Evolutionary conservation across 2,888 invertebrate genomes (phyloP).

Genomic region (Drosophila emarginata): DNA sequence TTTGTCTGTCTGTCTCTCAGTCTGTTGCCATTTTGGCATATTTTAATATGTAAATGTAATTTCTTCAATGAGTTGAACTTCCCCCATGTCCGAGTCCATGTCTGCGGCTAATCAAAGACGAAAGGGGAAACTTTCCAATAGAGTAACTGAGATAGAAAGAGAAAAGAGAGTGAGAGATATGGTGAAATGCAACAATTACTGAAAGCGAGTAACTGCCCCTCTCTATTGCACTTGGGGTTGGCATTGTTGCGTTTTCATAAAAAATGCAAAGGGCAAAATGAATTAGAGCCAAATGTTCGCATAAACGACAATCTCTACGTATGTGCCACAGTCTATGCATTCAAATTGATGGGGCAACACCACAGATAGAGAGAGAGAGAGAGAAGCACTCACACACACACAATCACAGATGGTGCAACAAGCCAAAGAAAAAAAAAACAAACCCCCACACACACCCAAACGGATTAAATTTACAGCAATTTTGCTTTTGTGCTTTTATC

Average conservation of each 20-base stretch:
- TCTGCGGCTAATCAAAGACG: slow-evolving; percentile 71
- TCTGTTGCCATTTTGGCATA: slow-evolving; percentile 62
- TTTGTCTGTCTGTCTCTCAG: slow-evolving; percentile 30
- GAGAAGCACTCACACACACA: slow-evolving; percentile 27
- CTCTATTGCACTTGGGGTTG: slow-evolving; percentile 12
- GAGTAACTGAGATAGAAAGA: not conserved
- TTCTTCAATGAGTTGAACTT: slow-evolving; percentile 69
- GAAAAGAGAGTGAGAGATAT: slow-evolving; percentile 4
- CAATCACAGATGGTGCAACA: slow-evolving; percentile 1
- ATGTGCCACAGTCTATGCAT: slow-evolving; percentile 71
- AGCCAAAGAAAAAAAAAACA: not conserved
- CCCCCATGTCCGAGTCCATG: slow-evolving; percentile 39
- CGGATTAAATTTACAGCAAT: slow-evolving; percentile 71
- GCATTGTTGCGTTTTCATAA: slow-evolving; percentile 53
- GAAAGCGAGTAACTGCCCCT: slow-evolving; percentile 40
- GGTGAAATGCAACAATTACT: slow-evolving; percentile 57
- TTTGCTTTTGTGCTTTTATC: slow-evolving; percentile 41
- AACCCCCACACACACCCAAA: slow-evolving; percentile 17
- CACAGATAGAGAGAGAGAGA: slow-evolving; percentile 35
- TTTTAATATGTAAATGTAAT: slow-evolving; percentile 77
- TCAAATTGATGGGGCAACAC: slow-evolving; percentile 63
- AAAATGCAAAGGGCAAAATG: slow-evolving; percentile 73
- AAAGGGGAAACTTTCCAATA: slow-evolving; percentile 42
- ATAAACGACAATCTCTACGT: slow-evolving; percentile 67
- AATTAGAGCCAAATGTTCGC: slow-evolving; percentile 69